A percentile compares a stretch with the other conserved stretches of the same genome.
These are phyloP conservation scores for Sigmodon hispidus DNA, from an alignment of 2,113 vertebrate species.

Conservation along the genomic window DNA sequence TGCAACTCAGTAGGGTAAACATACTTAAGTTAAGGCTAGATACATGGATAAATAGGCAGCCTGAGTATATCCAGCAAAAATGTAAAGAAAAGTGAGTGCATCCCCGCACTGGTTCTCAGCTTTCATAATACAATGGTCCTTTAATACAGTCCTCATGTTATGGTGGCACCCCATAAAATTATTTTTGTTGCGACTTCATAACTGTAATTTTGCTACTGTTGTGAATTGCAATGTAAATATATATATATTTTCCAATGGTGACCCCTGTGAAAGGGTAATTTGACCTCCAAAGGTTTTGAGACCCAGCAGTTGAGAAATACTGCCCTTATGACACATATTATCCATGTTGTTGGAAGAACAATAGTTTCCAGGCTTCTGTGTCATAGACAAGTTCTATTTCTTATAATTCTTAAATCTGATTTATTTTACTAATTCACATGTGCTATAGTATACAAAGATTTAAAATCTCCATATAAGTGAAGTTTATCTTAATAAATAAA, in stretches of 20 bases:
- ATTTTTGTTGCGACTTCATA: not conserved
- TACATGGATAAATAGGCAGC: not conserved
- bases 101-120: not conserved
- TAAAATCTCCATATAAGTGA: not conserved
- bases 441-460: not conserved
- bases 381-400: not conserved
- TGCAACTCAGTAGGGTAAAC: not conserved
- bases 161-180: not conserved
- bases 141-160: not conserved
- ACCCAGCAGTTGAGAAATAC: not conserved
- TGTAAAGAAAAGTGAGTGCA: not conserved
- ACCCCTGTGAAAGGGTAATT: not conserved
- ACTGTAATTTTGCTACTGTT: not conserved
- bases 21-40: not conserved
- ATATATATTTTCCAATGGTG: not conserved
- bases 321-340: too few relatives aligned
- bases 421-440: not conserved
- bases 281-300: not conserved
- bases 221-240: not conserved
- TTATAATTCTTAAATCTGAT: not conserved
- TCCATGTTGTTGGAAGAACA: not conserved
- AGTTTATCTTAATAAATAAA: not conserved
- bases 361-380: not conserved
- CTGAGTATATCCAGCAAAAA: not conserved
- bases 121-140: not conserved